Percentiles rank a stretch among this genome's conserved stretches.
These are phyloP conservation scores for Balaeniceps rex DNA, from an alignment of 2,113 vertebrate genomes.

Conservation along the genomic window DNA sequence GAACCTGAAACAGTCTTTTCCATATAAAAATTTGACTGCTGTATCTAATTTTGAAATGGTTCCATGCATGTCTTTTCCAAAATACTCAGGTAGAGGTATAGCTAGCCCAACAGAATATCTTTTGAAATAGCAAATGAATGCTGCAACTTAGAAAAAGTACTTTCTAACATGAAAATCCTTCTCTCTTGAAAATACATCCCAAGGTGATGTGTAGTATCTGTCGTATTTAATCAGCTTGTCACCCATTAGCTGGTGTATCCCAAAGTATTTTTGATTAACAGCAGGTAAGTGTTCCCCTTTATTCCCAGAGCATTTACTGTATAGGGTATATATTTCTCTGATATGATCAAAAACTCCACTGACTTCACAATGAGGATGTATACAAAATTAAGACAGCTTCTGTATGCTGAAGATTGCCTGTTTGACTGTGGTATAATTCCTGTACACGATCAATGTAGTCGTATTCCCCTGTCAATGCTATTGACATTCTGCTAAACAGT, in stretches of 20 bases:
- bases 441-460: background rate
- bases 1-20: background rate
- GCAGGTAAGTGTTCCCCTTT: background rate
- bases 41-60: background rate
- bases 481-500: background rate
- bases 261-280: background rate
- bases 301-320: background rate
- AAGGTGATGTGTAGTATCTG: background rate
- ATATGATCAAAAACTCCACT: background rate
- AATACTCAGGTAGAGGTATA: background rate
- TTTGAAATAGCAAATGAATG: background rate
- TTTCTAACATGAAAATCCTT: background rate
- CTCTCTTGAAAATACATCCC: background rate
- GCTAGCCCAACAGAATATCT: background rate
- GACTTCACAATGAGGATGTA: background rate
- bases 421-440: background rate
- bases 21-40: background rate
- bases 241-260: background rate
- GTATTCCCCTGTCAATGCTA: background rate
- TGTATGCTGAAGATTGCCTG: background rate
- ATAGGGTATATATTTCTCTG: background rate
- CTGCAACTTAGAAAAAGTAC: background rate
- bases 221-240: background rate
- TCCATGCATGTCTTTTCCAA: background rate
- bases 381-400: background rate